Conservation (phyloP, 2,113 vertebrate species). For the Megaceryle maxima region DNA sequence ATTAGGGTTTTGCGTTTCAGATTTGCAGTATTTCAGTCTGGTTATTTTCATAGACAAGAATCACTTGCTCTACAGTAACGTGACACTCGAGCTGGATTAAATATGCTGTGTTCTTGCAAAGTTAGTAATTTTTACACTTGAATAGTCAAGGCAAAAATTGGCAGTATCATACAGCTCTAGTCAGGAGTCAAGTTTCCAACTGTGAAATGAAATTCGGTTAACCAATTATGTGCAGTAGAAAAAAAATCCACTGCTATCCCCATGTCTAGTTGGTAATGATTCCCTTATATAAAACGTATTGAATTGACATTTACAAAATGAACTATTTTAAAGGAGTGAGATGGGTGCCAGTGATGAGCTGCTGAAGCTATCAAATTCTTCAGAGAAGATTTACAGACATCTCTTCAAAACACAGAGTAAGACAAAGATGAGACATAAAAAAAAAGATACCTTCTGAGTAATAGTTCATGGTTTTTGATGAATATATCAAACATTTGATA, state of each 20-base stretch:
- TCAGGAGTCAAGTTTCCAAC: slow-evolving; percentile 30
- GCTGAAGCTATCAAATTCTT: not conserved
- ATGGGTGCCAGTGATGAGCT: not conserved
- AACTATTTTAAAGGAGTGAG: slow-evolving; percentile 4
- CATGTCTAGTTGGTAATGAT: not conserved
- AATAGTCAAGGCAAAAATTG: slow-evolving; percentile 34
- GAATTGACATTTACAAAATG: slow-evolving; percentile 25
- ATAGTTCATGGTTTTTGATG: not conserved
- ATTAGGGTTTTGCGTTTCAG: not conserved
- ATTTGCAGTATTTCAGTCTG: not conserved
- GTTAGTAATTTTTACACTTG: slow-evolving; percentile 24
- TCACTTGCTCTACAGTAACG: not conserved
- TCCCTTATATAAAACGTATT: slow-evolving; percentile 13
- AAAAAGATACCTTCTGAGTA: not conserved
- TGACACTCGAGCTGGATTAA: not conserved
- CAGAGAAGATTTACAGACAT: not conserved
- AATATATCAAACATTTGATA: not conserved
- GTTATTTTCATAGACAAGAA: slow-evolving; percentile 7
- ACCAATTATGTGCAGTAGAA: not conserved
- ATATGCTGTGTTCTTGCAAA: not conserved
- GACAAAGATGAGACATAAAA: not conserved
- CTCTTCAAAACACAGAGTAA: not conserved
- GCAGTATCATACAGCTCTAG: slow-evolving; percentile 8
- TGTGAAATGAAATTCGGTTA: slow-evolving; percentile 30
- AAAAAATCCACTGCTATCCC: not conserved